Evolutionary conservation across 30 jellyfish, hydroid and myxozoan species (phyloP), one percentile per base, ranked within the genome.

Genomic region (Aurelia aurita): DNA sequence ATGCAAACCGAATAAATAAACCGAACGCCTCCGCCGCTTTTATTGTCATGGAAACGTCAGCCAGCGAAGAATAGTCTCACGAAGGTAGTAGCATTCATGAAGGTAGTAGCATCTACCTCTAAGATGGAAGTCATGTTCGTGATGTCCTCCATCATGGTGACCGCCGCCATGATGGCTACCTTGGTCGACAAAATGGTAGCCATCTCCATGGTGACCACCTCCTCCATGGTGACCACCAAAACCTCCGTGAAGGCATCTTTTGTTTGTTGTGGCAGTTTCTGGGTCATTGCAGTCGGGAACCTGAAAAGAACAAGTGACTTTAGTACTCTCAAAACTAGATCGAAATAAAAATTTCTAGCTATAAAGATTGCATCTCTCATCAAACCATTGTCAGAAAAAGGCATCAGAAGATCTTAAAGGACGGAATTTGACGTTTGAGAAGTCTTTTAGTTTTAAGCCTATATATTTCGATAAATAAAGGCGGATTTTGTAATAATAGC

Each of bases 101-200:
- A 39, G 51, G 51, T 22, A 55, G 67, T 22, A 53, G 87, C 75
- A 75, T 75, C 81, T 69, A 81, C 91, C 91, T 69, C 85, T 81
- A 25, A 81, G 91, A 72, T 88, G 95, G 47, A 66, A 75, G 89
- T 78, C 93, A 58, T 94, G 99, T 34, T 93, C 96, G 22, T 94
- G 90, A 20, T 89, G 88, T 29, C 86, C 95, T 19, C 74, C 92
- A 34, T 75, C 75, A 58, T 94, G 99, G 60, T 93, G 96, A 21
- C 89, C 87, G 15, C 85, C 87, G 34, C 86, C 95, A 18, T 72
- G 91, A 34, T 75, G 87, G 72, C 59, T 58, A 23, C 99, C 99
- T 49, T 89, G 97, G 61, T 89, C 99, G 49, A 74, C 93, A 77
- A 89, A 89, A 73, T 94, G 99, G 85, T 89, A 89, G 79, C 99